Evolutionary conservation across 2,797 vertebrate species (phyloP).

Genomic region (Rhinella marina): DNA sequence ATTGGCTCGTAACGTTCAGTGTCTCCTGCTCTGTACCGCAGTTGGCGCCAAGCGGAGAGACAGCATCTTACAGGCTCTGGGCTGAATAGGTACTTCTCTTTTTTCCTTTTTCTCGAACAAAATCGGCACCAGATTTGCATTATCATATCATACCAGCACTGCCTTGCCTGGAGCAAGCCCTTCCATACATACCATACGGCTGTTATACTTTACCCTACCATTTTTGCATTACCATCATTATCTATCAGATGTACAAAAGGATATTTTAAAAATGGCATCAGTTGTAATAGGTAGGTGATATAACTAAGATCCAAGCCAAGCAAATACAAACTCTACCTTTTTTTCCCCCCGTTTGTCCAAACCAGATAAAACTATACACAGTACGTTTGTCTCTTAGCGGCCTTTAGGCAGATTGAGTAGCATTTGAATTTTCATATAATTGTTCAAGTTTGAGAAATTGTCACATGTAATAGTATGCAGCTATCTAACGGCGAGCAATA

Average conservation of each 20-base stretch:
- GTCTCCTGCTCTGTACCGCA: conserved; percentile 32
- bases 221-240: background rate
- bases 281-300: background rate
- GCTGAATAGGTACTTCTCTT: conserved; percentile 29
- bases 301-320: background rate
- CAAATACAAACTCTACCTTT: background rate
- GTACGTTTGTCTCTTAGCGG: background rate
- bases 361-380: background rate
- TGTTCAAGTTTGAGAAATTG: too few species aligned
- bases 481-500: too few species aligned
- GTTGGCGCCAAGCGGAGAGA: conserved; percentile 31
- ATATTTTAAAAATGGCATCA: background rate
- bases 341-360: background rate
- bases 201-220: background rate
- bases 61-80: conserved; percentile 31
- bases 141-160: background rate
- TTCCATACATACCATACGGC: background rate
- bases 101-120: background rate
- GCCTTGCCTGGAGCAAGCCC: background rate
- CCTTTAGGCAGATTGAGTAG: too few species aligned
- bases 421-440: too few species aligned
- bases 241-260: background rate
- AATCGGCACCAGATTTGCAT: background rate
- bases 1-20: conserved; percentile 23
- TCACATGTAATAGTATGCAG: too few species aligned